These are phyloP conservation scores for Trogon surrucura DNA, from an alignment of 2,113 vertebrate genomes.

Conservation along the genomic window DNA sequence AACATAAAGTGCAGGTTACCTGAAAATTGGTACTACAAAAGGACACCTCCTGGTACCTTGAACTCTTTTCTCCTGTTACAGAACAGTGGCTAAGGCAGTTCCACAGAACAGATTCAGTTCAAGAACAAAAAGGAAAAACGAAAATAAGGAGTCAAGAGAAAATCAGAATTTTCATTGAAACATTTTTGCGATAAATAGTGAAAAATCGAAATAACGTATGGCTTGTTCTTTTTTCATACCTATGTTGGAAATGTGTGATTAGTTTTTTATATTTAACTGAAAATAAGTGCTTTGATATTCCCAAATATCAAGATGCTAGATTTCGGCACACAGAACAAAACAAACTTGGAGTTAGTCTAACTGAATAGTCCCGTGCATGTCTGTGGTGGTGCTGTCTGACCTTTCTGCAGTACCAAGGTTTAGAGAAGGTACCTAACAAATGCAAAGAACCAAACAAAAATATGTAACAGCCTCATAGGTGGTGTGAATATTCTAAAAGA, in stretches of 20 bases:
- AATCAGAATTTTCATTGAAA: background rate
- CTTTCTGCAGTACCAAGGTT: background rate
- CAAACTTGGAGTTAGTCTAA: background rate
- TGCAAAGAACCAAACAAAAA: background rate
- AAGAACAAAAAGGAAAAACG: background rate
- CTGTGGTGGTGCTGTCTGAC: background rate
- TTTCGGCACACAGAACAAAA: background rate
- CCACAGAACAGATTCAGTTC: background rate
- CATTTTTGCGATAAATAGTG: background rate
- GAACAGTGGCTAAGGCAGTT: background rate
- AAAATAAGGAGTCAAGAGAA: background rate
- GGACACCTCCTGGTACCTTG: background rate
- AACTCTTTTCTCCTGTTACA: background rate
- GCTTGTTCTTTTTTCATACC: background rate
- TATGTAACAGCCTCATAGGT: background rate
- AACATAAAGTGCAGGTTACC: background rate
- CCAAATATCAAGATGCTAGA: background rate
- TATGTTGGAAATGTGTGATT: background rate
- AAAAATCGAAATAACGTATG: background rate
- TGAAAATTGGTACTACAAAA: background rate
- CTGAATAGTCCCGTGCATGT: accelerated
- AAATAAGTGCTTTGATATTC: background rate
- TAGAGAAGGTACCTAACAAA: background rate
- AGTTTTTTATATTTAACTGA: background rate
- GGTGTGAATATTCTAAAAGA: background rate